Evolutionary conservation across 2,113 vertebrate species (phyloP), one percentile per base, ranked within the genome.

Genomic region (Rhinolophus ferrumequinum): DNA sequence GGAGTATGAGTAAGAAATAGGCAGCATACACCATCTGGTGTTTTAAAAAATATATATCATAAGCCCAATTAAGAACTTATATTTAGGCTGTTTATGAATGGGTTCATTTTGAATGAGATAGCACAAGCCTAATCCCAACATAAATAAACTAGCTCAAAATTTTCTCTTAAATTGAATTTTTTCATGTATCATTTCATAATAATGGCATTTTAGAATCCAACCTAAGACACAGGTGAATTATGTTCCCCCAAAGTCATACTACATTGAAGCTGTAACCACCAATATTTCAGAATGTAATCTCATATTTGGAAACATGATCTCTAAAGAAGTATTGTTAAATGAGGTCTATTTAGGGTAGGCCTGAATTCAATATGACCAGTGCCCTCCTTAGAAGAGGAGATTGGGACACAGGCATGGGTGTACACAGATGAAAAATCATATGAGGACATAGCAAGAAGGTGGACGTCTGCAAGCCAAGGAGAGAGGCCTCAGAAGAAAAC

Each of bases 71-170:
- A 79, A 75, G 54, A 79, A 75, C 47, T 76, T 87, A 81, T n/a
- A 54, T 89, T 87, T 77, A 87, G 28, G 8, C 38, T 94, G 44
- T 87, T 89, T 87, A 64, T 75, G 66, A 95, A 76, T 86, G 79
- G 38, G 11, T 11, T 92, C 60, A 75, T 81, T 85, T 64, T 91
- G 41, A 94, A 75, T 52, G 35, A 96, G 83, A 72, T 3, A 60
- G 26, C 22, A 72, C n/a, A 62, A 52, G 3, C 50, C 56, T 41
- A 75, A 56, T 2, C 13, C 30, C 8, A n/a, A 92, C 94, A 79
- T 96, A 90, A 72, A 69, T 41, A 15, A 94, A 72, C 13, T 73
- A 24, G 7, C 44, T 90, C 6, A 24, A 80, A 82, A 18, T 66
- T 90, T 83, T 88, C 41, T 88, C 79, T 94, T 64, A 94, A 50